phyloP scores from a whole-genome alignment of 2,797 vertebrate genomes.

The Tamandua tetradactyla region DNA sequence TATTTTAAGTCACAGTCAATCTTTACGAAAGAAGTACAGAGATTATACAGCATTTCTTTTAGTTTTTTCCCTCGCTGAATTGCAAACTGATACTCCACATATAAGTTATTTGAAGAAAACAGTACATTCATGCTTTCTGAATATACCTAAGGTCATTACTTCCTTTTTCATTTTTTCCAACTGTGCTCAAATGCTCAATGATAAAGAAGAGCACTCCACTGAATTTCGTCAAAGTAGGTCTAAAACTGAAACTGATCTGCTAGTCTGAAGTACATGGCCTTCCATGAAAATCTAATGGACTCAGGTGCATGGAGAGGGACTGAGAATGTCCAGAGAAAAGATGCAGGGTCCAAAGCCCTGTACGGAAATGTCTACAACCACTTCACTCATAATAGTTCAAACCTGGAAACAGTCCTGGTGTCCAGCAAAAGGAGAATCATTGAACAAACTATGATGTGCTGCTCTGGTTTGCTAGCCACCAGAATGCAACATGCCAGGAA shows the following conservation, averaged over 20 bases:
- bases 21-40: conserved; percentile 40
- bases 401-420: not conserved
- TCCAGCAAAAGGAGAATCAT: not conserved
- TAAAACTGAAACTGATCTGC: conserved; percentile 17
- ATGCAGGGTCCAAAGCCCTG: not conserved
- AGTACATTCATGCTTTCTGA: conserved; percentile 66
- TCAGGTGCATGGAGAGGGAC: not conserved
- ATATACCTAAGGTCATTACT: conserved; percentile 64
- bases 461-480: too few relatives aligned
- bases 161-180: conserved; percentile 56
- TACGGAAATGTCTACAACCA: not conserved
- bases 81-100: conserved; percentile 59
- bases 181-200: conserved; percentile 32
- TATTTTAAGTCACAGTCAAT: conserved; percentile 65
- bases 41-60: conserved; percentile 24
- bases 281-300: not conserved
- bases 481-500: too few relatives aligned
- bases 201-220: not conserved
- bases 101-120: conserved; percentile 68
- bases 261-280: not conserved
- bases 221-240: conserved; percentile 3
- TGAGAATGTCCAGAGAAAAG: not conserved
- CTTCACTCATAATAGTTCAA: not conserved
- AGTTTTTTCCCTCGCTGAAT: conserved; percentile 63
- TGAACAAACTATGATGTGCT: not conserved